Base-by-base conservation (phyloP, 2,888 invertebrate species). In the Pachliopta kotzebuea region DNA sequence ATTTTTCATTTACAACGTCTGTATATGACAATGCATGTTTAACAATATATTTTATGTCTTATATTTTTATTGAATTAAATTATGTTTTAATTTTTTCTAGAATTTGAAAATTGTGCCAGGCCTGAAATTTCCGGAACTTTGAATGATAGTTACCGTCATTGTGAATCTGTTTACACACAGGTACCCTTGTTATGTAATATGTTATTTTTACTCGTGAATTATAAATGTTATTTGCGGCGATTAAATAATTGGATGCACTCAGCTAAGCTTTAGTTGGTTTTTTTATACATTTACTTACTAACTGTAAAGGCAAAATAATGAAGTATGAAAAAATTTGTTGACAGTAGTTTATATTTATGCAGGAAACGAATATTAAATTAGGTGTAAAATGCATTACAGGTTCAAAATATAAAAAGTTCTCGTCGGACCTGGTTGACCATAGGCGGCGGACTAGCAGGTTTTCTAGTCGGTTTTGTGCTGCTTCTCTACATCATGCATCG, bases 381-480 rank as follows among this genome's bases (percentile, higher is more conserved):
- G 4, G 18, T n/a, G 9, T n/a, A 45, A 45, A 7, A n/a, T n/a
- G n/a, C 58, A 11, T 75, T 75, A 20, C 77, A 90, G 90, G 80
- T 85, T 23, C 83, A 84, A 73, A 84, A 72, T 66, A 72, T 78
- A 57, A 79, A 67, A 65, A 68, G 84, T 0, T 76, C 83, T 0
- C 83, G 89, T 3, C 82, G 85, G 26, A 92, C 92, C 0, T 92
- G 92, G 92, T 71, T 91, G 53, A 90, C 89, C 1, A 83, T 92
- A 55, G 81, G 85, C 49, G 87, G 90, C 0, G 86, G 91, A 1
- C 77, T 92, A 8, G 86, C 84, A 0, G 92, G 90, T 0, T 92
- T 92, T 69, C 82, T 92, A 1, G 77, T 92, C 2, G 85, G 85
- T 11, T 92, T 92, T 74, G 88, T 92, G 14, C 73, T 91, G 37